A percentile compares a stretch with the other conserved stretches of the same genome.
phyloP scores from a whole-genome alignment of 2,888 invertebrate species.

The Orgyia antiqua region DNA sequence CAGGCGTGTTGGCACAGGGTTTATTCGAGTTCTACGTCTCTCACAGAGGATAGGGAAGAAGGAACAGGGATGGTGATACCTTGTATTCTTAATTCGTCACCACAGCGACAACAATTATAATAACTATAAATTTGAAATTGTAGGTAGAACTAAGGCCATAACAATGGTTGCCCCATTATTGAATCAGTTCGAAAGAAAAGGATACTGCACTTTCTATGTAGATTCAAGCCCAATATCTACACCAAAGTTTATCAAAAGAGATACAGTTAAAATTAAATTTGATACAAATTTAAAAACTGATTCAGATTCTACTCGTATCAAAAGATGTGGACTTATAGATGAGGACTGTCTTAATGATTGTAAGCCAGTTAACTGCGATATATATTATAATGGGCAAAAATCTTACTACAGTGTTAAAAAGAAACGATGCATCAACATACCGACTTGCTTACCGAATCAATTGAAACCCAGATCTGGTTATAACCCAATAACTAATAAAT shows the following conservation, averaged over 20 bases:
- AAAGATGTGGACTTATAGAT: slow-evolving; percentile 39
- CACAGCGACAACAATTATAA: no score
- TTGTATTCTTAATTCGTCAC: no score
- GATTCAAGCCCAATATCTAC: slow-evolving; percentile 40
- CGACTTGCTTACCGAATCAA: slow-evolving; percentile 33
- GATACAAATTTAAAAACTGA: slow-evolving; percentile 40
- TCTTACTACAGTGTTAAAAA: slow-evolving; percentile 34
- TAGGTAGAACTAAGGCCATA: slow-evolving; percentile 40
- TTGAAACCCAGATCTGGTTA: slow-evolving; percentile 36
- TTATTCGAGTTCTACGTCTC: no score
- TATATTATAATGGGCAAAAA: slow-evolving; percentile 50
- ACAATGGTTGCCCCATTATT: slow-evolving; percentile 50
- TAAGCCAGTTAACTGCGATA: slow-evolving; percentile 55
- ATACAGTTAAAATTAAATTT: slow-evolving; percentile 46
- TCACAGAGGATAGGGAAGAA: no score
- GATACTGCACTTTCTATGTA: slow-evolving; percentile 47
- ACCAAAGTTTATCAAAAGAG: slow-evolving; percentile 33
- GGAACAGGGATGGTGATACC: no score
- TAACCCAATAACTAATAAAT: slow-evolving; percentile 44
- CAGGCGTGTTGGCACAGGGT: no score
- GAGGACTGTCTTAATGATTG: slow-evolving; percentile 57
- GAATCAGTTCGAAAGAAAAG: slow-evolving; percentile 43
- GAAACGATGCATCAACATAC: slow-evolving; percentile 39
- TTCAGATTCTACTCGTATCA: slow-evolving; percentile 19
- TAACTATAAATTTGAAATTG: slow-evolving; percentile 2